A percentile compares a stretch with the other conserved stretches of the same genome.
Evolutionary conservation across 1,140 invertebrate species (phyloP).

Genomic region (Paracyclopina nana): DNA sequence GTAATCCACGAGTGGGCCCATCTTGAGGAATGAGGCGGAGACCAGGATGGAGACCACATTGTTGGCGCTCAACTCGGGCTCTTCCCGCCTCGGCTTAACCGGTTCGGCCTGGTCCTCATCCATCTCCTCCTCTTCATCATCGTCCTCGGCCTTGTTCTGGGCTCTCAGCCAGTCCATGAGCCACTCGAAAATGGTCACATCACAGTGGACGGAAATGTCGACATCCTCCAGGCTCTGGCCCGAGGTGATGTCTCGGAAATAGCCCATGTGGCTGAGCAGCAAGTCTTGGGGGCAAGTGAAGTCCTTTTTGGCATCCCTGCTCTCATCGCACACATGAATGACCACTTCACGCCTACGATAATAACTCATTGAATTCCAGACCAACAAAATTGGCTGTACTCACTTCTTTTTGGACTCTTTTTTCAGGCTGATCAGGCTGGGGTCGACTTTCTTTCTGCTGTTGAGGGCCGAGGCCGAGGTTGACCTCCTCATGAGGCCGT

Average conservation of each 20-base stretch:
- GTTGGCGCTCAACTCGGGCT: slow-evolving; percentile 37
- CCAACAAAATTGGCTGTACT: too few species aligned
- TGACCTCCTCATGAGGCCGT: too few species aligned
- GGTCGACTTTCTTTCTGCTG: too few species aligned
- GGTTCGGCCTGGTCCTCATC: neutral
- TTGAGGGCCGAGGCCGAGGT: too few species aligned
- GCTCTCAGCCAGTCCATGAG: slow-evolving; percentile 70
- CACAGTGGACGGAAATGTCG: slow-evolving; percentile 87
- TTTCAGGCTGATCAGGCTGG: too few species aligned
- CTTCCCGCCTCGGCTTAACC: neutral
- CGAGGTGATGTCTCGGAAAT: slow-evolving; percentile 40
- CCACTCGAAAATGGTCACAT: slow-evolving; percentile 83
- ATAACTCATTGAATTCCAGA: too few species aligned
- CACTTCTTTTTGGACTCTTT: too few species aligned
- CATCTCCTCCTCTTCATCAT: slow-evolving; percentile 19
- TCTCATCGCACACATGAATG: slow-evolving; percentile 45
- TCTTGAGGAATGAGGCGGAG: slow-evolving; percentile 79
- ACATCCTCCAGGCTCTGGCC: slow-evolving; percentile 73
- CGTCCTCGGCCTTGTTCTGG: slow-evolving; percentile 19
- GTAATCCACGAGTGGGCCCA: slow-evolving; percentile 61
- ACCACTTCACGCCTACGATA: slow-evolving; percentile 24
- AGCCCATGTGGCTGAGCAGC: slow-evolving; percentile 73
- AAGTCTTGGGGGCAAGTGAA: slow-evolving; percentile 66
- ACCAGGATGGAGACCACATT: slow-evolving; percentile 79
- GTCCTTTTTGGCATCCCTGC: slow-evolving; percentile 61